Base-by-base conservation (phyloP, 2,888 invertebrate species). In the Anaspis maculata region DNA sequence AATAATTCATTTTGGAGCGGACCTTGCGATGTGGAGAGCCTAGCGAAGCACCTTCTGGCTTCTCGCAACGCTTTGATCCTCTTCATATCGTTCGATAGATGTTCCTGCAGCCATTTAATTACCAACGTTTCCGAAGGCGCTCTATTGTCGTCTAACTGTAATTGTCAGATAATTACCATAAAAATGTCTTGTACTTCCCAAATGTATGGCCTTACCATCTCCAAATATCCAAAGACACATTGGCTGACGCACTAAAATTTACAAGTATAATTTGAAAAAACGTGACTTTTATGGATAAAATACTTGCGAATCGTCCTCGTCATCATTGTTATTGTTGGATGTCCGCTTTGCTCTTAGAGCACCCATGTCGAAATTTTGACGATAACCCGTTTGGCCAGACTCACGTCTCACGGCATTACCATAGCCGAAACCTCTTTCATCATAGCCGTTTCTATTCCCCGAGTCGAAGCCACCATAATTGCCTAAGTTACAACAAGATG, bases 121-220 rank as follows among this genome's bases (percentile, higher is more conserved):
- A 64, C 39, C 33, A 61, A 50, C n/a, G 59, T 57, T 51, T 66
- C 66, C 2, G 66, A 64, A 6, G 64, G 66, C 9, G 57, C 45
- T 37, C 59, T 51, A 32, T 59, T 59, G 31, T 64, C 62, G 38
- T 64, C 64, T 26, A 65, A 44, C 65, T 65, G 39, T 27, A 57
- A 56, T 28, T 30, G 10, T 23, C 6, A 13, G 14, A 23, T n/a
- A 25, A 3, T 11, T 13, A 15, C 12, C 9, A 27, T 12, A 32
- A 37, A 30, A 37, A 34, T 15, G 15, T 15, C 27, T 30, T 10
- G 15, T 2, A 16, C 13, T 13, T 28, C n/a, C n/a, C n/a, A n/a
- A n/a, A n/a, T 32, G 15, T n/a, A 14, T 10, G 24, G n/a, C 25
- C 52, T 50, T 55, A 64, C 64, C 54, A 65, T 47, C 46, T 62